Evolutionary conservation across 2,797 vertebrate species (phyloP), one percentile per base, ranked within the genome.

Genomic region (Sebastes paucispinis): DNA sequence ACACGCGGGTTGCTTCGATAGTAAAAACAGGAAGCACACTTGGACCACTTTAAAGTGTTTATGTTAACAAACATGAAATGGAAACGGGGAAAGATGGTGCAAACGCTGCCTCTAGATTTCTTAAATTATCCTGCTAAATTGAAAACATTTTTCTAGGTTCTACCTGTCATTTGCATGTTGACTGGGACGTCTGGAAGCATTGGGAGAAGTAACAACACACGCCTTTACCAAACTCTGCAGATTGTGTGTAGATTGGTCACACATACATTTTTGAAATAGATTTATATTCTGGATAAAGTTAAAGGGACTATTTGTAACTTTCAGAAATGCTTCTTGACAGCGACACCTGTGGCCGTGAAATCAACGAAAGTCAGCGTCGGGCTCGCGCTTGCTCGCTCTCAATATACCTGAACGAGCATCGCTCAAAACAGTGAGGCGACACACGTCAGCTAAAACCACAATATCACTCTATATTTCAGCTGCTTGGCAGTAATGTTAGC

Each of bases 91-190:
- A 39, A 32, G 20, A 47, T 9, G 11, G 29, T 16, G 5, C n/a
- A n/a, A 32, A 31, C 24, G 0, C 14, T 13, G 6, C 8, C 29
- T 22, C 31, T 10, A 36, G 12, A 57, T 50, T 58, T 32, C 24
- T 58, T 1, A 57, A 50, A 0, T 25, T 16, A 32, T 47, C 22
- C 22, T 4, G 31, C 11, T 55, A 57, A 65, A 70, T 6, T 36
- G 1, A 52, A 8, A 50, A 36, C 3, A 22, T 31, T 54, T 36
- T 6, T 58, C 32, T 27, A 4, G 29, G 8, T n/a, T 77, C 74
- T 86, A 90, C 86, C 88, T 87, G 86, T 12, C 3, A 3, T 75
- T 32, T 83, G 78, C 69, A 13, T 18, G 73, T 3, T n/a, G 60
- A 52, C 54, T 3, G 77, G 72, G 32, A 34, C 31, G 0, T 83